Conservation (phyloP, 2,888 invertebrate genomes). For the Luffia ferchaultella region DNA sequence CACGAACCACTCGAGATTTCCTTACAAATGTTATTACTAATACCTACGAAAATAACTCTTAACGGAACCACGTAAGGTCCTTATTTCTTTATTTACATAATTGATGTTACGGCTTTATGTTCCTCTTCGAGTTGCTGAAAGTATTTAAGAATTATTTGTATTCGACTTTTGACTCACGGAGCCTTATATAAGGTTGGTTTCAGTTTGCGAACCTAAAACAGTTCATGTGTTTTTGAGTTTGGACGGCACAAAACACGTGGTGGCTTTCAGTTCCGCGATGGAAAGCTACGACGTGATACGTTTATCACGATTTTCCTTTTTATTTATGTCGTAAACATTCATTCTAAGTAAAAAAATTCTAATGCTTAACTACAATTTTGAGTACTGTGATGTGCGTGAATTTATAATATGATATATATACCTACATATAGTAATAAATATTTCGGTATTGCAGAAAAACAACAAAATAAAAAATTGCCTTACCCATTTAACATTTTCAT, state of each 20-base stretch:
- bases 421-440: not conserved
- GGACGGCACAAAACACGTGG: slow-evolving; percentile 27
- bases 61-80: not conserved
- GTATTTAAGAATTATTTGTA: not conserved
- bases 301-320: slow-evolving; percentile 3
- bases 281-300: slow-evolving; percentile 11
- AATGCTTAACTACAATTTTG: not conserved
- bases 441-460: not conserved
- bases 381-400: not conserved
- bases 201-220: not conserved
- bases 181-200: not conserved
- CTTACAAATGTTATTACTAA: not conserved
- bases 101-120: slow-evolving; percentile 1
- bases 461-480: no score
- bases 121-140: not conserved
- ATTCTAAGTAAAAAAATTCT: not conserved
- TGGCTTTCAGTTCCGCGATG: slow-evolving; percentile 39
- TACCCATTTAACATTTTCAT: no score
- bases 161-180: not conserved
- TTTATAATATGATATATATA: not conserved
- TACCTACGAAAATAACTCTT: not conserved
- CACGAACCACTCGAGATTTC: slow-evolving; percentile 14
- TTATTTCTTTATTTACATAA: not conserved
- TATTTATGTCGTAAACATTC: not conserved
- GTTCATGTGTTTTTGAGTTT: slow-evolving; percentile 1